phyloP scores from a whole-genome alignment of 2,888 invertebrate genomes.

The Tinea trinotella region DNA sequence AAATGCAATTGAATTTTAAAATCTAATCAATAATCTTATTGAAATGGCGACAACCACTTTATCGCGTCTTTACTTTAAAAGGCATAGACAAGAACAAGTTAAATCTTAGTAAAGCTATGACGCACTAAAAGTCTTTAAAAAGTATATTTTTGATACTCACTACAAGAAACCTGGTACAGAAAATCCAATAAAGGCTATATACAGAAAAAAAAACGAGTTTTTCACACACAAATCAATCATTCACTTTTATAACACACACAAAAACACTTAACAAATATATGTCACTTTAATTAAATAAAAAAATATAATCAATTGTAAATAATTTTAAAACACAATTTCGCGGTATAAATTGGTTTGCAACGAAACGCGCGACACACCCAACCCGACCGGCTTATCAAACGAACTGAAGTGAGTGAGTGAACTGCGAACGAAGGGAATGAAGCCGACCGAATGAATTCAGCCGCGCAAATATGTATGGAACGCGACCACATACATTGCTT shows the following conservation, averaged over 20 bases:
- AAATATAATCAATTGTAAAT: background rate
- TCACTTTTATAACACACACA: background rate
- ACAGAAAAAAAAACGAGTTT: slow-evolving; percentile 16
- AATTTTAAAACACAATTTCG: background rate
- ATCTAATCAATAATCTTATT: slow-evolving; percentile 8
- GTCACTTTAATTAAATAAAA: background rate
- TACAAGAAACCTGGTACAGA: slow-evolving; percentile 13
- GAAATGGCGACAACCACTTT: background rate
- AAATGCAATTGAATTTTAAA: slow-evolving; percentile 10
- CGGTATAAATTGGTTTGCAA: slow-evolving; percentile 5
- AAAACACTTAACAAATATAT: background rate
- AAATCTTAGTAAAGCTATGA: background rate
- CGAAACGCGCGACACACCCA: background rate
- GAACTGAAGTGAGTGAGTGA: slow-evolving; percentile 8
- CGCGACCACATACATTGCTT: background rate
- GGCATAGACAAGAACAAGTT: background rate
- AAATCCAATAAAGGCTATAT: slow-evolving; percentile 14
- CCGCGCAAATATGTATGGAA: slow-evolving; percentile 2
- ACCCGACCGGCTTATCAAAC: slow-evolving; percentile 3
- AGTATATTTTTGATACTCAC: slow-evolving; percentile 7
- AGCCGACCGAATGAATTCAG: background rate
- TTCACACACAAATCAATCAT: slow-evolving; percentile 8
- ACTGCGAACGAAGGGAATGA: no score
- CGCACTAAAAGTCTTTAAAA: background rate
- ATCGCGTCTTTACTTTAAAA: background rate